These are phyloP conservation scores for Imbricaverruca yamaguchii DNA, from an alignment of 2,888 invertebrate genomes.

Conservation along the genomic window DNA sequence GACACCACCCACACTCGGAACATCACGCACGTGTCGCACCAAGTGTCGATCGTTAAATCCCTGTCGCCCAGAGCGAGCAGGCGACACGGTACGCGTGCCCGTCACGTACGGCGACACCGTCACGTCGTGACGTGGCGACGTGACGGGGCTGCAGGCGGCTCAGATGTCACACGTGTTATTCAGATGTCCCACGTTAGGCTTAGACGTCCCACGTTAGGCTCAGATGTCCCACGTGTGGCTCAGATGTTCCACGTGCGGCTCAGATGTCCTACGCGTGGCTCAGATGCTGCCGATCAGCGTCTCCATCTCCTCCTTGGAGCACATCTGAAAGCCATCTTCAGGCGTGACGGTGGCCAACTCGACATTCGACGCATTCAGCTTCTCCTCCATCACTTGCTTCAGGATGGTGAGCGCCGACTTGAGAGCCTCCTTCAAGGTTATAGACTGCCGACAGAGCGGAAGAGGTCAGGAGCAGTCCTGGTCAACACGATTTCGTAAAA, in stretches of 20 bases:
- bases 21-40: no score
- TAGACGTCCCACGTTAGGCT: no score
- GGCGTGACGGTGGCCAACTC: conserved; percentile 94
- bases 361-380: conserved; percentile 90
- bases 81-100: neutral
- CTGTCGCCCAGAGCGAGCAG: neutral
- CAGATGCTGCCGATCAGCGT: conserved; percentile 57
- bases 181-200: no score
- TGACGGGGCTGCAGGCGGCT: no score
- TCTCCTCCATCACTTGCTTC: conserved; percentile 99
- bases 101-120: neutral
- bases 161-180: no score
- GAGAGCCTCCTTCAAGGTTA: conserved; percentile 88
- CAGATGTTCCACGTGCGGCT: conserved; percentile 14
- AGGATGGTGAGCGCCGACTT: conserved; percentile 84
- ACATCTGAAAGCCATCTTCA: conserved; percentile 76
- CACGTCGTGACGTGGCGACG: neutral
- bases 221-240: neutral
- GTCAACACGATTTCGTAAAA: conserved; percentile 13
- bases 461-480: conserved; percentile 29
- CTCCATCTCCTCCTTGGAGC: conserved; percentile 79
- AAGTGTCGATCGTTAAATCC: neutral
- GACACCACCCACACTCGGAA: neutral
- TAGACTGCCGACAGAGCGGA: conserved; percentile 53
- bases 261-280: neutral